phyloP scores from a whole-genome alignment of 2,113 vertebrate species.

The Fulmarus glacialis region DNA sequence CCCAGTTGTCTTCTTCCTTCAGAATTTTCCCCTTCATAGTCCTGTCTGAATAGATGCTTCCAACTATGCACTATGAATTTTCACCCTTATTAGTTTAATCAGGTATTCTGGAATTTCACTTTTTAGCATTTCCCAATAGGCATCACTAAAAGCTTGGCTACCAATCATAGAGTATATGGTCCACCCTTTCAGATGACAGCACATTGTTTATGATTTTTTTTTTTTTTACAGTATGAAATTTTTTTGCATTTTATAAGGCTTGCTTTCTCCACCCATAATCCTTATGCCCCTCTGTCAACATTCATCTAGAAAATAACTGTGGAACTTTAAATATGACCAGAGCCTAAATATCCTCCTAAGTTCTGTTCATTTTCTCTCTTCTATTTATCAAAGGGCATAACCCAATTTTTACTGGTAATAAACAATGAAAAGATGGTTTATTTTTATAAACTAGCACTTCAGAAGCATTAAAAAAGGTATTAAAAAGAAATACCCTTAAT shows the following conservation, averaged over 20 bases:
- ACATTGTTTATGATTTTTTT: not conserved
- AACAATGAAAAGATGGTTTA: not conserved
- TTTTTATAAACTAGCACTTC: not conserved
- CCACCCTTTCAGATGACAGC: not conserved
- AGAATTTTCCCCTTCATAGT: not conserved
- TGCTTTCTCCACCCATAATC: not conserved
- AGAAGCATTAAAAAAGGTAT: not conserved
- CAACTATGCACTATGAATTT: accelerated
- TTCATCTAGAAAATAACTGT: not conserved
- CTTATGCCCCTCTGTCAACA: not conserved
- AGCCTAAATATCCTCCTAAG: not conserved
- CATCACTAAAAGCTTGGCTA: not conserved
- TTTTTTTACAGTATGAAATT: not conserved
- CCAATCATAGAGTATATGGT: accelerated
- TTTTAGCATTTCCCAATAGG: not conserved
- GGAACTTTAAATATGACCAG: not conserved
- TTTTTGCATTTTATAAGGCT: not conserved
- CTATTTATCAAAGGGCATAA: not conserved
- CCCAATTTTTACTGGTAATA: not conserved
- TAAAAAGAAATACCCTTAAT: not conserved
- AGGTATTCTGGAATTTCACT: not conserved
- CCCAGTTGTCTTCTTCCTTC: not conserved
- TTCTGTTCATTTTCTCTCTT: not conserved
- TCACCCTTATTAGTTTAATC: not conserved
- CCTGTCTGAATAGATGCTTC: not conserved